Conservation (phyloP, 2,888 invertebrate species). For the Achlya flavicornis region DNA sequence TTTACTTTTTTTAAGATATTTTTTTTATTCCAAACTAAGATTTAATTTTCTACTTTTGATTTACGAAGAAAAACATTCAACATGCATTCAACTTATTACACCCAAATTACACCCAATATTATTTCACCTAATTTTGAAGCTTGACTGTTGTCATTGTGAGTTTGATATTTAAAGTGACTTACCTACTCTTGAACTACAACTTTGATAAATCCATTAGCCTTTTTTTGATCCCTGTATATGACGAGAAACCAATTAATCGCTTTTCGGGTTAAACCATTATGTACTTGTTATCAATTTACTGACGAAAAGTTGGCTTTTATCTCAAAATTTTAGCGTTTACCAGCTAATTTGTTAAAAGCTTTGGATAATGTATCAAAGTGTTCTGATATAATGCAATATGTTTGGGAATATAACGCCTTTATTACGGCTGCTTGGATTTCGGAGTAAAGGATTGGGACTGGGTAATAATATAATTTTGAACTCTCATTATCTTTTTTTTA, state of each 20-base stretch:
- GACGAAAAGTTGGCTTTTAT: slow-evolving; percentile 20
- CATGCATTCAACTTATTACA: too few relatives aligned
- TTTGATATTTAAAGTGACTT: neutral
- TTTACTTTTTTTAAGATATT: too few relatives aligned
- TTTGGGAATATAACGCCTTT: neutral
- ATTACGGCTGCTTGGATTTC: neutral
- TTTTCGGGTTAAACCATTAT: neutral
- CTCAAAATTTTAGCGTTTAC: slow-evolving; percentile 22
- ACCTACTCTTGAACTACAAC: neutral
- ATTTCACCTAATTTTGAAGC: neutral
- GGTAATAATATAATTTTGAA: neutral
- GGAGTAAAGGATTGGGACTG: neutral
- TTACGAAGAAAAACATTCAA: neutral
- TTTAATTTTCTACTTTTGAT: neutral
- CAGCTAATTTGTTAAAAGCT: slow-evolving; percentile 36
- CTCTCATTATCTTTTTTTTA: neutral
- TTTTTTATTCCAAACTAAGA: too few relatives aligned
- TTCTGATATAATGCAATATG: slow-evolving; percentile 17
- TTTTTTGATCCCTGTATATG: slow-evolving; percentile 9
- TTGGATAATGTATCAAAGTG: slow-evolving; percentile 28
- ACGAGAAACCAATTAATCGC: slow-evolving; percentile 15
- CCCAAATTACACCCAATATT: too few relatives aligned
- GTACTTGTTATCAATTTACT: neutral
- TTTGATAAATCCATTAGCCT: slow-evolving; percentile 4
- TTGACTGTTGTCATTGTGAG: neutral